These are phyloP conservation scores for Gastracanthus pulcherrimus DNA, from an alignment of 2,888 invertebrate species.

Conservation along the genomic window DNA sequence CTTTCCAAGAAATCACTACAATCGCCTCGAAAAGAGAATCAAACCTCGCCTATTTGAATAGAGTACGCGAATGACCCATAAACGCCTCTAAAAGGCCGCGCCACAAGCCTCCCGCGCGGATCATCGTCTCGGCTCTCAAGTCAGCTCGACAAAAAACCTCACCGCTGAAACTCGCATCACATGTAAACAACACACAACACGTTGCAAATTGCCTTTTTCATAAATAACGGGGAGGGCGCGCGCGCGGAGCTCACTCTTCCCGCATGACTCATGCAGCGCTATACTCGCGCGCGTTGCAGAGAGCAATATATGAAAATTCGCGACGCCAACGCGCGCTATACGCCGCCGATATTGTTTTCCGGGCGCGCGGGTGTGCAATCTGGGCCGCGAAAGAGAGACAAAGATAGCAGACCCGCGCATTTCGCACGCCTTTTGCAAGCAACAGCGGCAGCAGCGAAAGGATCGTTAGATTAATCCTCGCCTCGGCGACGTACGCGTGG, in stretches of 20 bases:
- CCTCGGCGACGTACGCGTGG: too few species aligned
- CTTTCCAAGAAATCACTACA: not conserved
- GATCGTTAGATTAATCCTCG: conserved; percentile 48
- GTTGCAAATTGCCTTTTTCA: conserved; percentile 8
- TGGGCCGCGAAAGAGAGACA: conserved; percentile 8
- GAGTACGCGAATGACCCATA: not conserved
- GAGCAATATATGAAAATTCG: conserved; percentile 49
- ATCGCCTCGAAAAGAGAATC: not conserved
- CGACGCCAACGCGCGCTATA: conserved; percentile 8
- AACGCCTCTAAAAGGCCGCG: not conserved
- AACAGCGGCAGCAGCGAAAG: not conserved
- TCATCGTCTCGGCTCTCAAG: too few species aligned
- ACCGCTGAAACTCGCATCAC: too few species aligned
- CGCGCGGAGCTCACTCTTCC: not conserved
- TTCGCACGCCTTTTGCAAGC: too few species aligned
- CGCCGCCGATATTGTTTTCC: conserved; percentile 43
- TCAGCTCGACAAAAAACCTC: too few species aligned
- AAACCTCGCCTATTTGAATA: not conserved
- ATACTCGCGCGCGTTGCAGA: too few species aligned
- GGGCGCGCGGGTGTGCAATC: conserved; percentile 16
- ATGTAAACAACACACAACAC: not conserved
- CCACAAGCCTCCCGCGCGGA: too few species aligned
- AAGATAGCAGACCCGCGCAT: too few species aligned
- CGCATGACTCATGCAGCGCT: conserved; percentile 5
- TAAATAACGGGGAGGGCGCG: too few species aligned